Conservation (phyloP, 2,888 invertebrate species). For the Pachliopta kotzebuea region DNA sequence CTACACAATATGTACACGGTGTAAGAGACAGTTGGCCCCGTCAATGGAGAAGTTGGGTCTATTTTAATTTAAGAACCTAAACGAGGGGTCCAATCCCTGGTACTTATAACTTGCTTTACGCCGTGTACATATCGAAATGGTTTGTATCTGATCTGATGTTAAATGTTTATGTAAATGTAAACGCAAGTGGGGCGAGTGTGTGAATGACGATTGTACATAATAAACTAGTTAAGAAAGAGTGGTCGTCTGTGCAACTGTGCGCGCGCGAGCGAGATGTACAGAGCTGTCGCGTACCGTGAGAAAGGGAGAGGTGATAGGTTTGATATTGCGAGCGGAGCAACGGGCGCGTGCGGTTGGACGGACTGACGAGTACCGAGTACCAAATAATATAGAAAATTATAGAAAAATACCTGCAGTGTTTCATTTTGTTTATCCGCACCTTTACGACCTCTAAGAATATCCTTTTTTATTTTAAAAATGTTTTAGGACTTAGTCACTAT, state of each 20-base stretch:
- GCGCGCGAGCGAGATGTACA: slow-evolving; percentile 40
- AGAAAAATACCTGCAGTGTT: slow-evolving; percentile 46
- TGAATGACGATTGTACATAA: slow-evolving; percentile 43
- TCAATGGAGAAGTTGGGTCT: too few species aligned
- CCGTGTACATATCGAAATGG: slow-evolving; percentile 35
- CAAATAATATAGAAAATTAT: slow-evolving; percentile 73
- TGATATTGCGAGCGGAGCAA: slow-evolving; percentile 30
- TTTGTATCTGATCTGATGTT: slow-evolving; percentile 46
- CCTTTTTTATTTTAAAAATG: too few species aligned
- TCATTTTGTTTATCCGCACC: slow-evolving; percentile 33
- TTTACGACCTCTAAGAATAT: background rate
- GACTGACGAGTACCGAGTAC: slow-evolving; percentile 60
- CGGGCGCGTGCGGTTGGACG: slow-evolving; percentile 64
- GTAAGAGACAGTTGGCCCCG: background rate
- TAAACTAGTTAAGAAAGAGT: slow-evolving; percentile 42
- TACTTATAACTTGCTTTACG: slow-evolving; percentile 27
- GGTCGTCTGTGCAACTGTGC: slow-evolving; percentile 64
- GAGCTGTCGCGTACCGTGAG: slow-evolving; percentile 9
- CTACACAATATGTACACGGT: slow-evolving; percentile 29
- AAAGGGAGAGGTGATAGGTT: slow-evolving; percentile 5
- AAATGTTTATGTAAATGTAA: slow-evolving; percentile 40
- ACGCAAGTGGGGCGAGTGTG: slow-evolving; percentile 39
- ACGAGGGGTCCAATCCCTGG: background rate
- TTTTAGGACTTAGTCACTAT: too few species aligned
- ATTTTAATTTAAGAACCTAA: too few species aligned